phyloP scores from a whole-genome alignment of 2,797 vertebrate species.

The Sorex maritimensis region DNA sequence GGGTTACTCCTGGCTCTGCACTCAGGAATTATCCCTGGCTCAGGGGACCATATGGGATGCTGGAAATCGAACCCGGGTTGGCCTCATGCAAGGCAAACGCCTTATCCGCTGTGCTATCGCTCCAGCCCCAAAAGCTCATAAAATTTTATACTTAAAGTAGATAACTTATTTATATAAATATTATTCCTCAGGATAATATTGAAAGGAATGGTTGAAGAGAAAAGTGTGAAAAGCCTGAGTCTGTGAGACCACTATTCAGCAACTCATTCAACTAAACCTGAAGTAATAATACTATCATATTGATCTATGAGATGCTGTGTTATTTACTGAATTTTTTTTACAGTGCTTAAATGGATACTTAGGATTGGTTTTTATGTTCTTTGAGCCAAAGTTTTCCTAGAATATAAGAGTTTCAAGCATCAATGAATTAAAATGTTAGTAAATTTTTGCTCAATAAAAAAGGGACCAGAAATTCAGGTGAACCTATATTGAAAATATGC shows the following conservation, averaged over 20 bases:
- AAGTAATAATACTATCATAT: not conserved
- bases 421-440: constrained; percentile 77
- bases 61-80: too few species aligned
- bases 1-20: too few species aligned
- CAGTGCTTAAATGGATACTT: constrained; percentile 29
- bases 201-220: constrained; percentile 40
- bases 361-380: constrained; percentile 45
- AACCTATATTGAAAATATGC: constrained; percentile 71
- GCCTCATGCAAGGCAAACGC: too few species aligned
- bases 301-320: not conserved
- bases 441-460: constrained; percentile 71
- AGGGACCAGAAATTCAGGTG: constrained; percentile 77
- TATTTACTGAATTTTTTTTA: not conserved
- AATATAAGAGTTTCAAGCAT: constrained; percentile 60
- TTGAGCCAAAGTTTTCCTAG: constrained; percentile 47
- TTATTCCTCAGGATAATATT: constrained; percentile 33
- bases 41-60: too few species aligned
- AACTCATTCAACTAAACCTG: not conserved
- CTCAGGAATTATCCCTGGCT: too few species aligned
- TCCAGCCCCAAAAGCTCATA: not conserved
- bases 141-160: constrained; percentile 40
- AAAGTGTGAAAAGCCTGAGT: not conserved
- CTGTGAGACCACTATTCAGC: constrained; percentile 19
- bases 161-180: constrained; percentile 24
- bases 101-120: too few species aligned